Conservation (phyloP, 1,140 invertebrate genomes). For the Drosophila kurseongensis region DNA sequence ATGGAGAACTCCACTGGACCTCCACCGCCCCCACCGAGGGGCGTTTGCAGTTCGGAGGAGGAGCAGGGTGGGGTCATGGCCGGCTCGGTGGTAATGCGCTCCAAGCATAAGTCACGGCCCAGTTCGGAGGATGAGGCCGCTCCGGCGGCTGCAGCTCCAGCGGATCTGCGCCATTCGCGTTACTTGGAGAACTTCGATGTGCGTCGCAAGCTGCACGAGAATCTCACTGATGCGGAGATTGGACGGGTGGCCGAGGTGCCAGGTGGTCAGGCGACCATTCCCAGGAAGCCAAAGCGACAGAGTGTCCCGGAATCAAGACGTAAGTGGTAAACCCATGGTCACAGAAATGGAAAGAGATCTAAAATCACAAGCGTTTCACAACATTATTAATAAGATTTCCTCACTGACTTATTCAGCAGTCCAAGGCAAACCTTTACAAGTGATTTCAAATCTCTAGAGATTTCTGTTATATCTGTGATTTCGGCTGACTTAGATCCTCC, state of each 20-base stretch:
- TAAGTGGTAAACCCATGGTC: conserved; percentile 32
- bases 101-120: conserved; percentile 72
- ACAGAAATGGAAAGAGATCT: too few species aligned
- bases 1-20: conserved; percentile 18
- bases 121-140: conserved; percentile 74
- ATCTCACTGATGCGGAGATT: conserved; percentile 36
- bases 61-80: conserved; percentile 21
- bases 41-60: conserved; percentile 62
- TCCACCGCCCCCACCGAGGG: conserved; percentile 24
- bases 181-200: conserved; percentile 83
- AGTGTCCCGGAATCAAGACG: conserved; percentile 55
- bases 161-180: conserved; percentile 71
- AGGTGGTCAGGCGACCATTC: not conserved
- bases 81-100: conserved; percentile 46
- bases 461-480: not conserved
- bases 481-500: not conserved
- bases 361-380: too few species aligned
- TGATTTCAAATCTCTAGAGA: not conserved
- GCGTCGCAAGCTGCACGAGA: conserved; percentile 78
- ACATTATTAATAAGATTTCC: too few species aligned
- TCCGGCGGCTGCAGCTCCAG: conserved; percentile 35
- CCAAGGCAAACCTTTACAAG: too few species aligned
- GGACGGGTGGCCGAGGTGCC: not conserved
- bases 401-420: too few species aligned
- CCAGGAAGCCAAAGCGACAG: conserved; percentile 74